Base-by-base conservation (phyloP, 2,113 vertebrate species). In the Caloenas nicobarica region DNA sequence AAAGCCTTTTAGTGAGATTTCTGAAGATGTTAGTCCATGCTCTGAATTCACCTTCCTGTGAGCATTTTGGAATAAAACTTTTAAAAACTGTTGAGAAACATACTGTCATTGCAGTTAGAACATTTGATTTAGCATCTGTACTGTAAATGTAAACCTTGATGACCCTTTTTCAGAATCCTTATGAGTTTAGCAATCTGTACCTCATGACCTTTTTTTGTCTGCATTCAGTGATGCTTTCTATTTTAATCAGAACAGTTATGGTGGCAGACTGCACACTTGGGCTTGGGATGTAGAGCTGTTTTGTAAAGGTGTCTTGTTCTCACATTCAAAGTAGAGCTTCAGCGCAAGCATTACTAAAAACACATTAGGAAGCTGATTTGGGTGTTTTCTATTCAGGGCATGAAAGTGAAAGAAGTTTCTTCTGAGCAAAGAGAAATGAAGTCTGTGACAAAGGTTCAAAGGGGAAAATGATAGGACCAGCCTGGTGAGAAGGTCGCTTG, bases 251-350 rank as follows among this genome's bases (percentile, higher is more conserved):
- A 91, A 69, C 56, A 89, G 81, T 90, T 91, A 78, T 36, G 68
- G 90, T 96, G 92, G 82, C 90, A 97, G 93, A 96, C 95, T 91
- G 60, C 64, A 72, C 64, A 64, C 72, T 93, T 71, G 76, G 56
- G 82, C 56, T 74, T 86, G 68, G 71, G 79, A 48, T 71, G 60
- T 28, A 58, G 68, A 58, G 16, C 68, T 81, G 36, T 90, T 96
- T 86, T 78, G 54, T 83, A 38, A 48, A 84, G 68, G 85, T 90
- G 74, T 91, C 72, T 72, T 91, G 88, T 96, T 97, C 93, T 94
- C 90, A 86, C 85, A 71, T 90, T 88, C 0, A 0, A 83, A 88
- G 76, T 25, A 70, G 36, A 96, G 48, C 51, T 56, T 86, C 48
- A 44, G 71, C 33, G 60, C 54, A 94, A 90, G 72, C 82, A 53